Evolutionary conservation across 2,888 invertebrate species (phyloP).

Genomic region (Idaea biselata): DNA sequence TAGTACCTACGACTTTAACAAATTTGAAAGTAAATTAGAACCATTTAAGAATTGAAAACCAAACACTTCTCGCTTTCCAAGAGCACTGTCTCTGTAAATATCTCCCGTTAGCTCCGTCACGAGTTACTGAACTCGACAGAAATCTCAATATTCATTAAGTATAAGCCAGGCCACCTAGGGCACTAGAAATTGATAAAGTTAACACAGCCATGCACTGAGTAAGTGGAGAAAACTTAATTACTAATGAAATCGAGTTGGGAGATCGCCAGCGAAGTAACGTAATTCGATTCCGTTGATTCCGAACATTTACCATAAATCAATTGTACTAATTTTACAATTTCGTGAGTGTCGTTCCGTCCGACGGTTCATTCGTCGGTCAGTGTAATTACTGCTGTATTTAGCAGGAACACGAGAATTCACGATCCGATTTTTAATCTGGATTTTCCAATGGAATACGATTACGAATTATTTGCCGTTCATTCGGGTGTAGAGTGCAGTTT

Average conservation of each 20-base stretch:
- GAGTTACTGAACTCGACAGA: neutral
- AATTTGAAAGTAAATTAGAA: neutral
- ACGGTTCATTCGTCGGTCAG: neutral
- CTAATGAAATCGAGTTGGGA: conserved; percentile 17
- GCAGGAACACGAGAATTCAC: neutral
- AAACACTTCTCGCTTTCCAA: neutral
- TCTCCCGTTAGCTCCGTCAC: neutral
- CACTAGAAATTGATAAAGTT: conserved; percentile 8
- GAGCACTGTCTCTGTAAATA: neutral
- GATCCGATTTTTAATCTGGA: neutral
- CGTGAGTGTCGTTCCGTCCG: neutral
- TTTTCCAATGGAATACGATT: neutral
- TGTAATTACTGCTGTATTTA: neutral
- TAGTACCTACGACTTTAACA: neutral
- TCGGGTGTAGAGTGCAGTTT: neutral
- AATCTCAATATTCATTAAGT: neutral
- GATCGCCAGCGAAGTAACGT: conserved; percentile 17
- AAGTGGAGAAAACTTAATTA: conserved; percentile 9
- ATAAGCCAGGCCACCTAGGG: neutral
- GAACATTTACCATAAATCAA: conserved; percentile 19
- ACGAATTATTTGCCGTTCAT: neutral
- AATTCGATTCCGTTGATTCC: conserved; percentile 20
- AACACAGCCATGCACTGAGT: conserved; percentile 2
- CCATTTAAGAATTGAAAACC: neutral
- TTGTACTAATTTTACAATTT: conserved; percentile 13